Conservation (phyloP, 2,113 vertebrate genomes). For the Cinclus mexicanus region DNA sequence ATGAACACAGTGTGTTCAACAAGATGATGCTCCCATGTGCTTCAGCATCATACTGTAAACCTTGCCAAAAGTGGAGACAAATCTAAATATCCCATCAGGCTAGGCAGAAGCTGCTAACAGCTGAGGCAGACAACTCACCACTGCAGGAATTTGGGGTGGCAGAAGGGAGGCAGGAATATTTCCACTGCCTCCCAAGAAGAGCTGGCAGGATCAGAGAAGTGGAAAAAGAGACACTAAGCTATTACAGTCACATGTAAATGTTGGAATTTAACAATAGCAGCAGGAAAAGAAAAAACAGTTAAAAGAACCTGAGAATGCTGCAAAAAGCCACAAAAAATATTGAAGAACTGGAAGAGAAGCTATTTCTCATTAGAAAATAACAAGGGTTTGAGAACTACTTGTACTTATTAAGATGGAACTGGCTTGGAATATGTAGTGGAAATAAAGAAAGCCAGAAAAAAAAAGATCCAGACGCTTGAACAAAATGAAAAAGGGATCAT, state of each 20-base stretch:
- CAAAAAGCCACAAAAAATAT: constrained; percentile 53
- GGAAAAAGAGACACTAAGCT: constrained; percentile 19
- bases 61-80: not conserved
- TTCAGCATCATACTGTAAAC: not conserved
- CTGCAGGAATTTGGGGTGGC: not conserved
- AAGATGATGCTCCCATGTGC: not conserved
- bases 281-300: constrained; percentile 40
- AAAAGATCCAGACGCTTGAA: constrained; percentile 27
- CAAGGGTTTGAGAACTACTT: constrained; percentile 28
- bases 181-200: constrained; percentile 7
- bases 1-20: fast-evolving
- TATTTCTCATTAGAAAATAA: constrained; percentile 40
- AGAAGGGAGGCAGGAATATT: not conserved
- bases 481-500: not conserved
- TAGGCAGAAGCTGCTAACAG: not conserved
- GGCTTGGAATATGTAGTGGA: not conserved
- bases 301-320: constrained; percentile 48
- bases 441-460: constrained; percentile 19
- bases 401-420: constrained; percentile 29
- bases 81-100: not conserved
- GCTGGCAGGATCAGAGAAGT: not conserved
- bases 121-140: not conserved
- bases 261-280: constrained; percentile 24
- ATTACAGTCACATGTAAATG: constrained; percentile 33
- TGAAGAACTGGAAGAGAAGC: constrained; percentile 24